Conservation (phyloP, 2,113 vertebrate species). For the Nettapus auritus region DNA sequence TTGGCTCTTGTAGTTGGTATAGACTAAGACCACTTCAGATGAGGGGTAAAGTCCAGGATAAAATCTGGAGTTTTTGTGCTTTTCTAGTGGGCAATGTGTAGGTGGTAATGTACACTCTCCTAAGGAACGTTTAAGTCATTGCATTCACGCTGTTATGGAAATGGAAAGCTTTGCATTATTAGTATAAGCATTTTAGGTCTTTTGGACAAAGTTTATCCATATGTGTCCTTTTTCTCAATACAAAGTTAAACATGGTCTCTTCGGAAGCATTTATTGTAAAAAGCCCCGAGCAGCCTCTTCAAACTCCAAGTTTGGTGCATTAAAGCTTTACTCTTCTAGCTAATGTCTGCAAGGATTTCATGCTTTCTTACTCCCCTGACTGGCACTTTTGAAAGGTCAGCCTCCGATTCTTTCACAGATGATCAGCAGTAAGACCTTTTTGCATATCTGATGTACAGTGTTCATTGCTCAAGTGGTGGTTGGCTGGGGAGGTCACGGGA, state of each 20-base stretch:
- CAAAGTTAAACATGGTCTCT: background rate
- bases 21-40: background rate
- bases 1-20: background rate
- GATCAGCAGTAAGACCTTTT: background rate
- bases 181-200: background rate
- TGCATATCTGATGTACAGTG: background rate
- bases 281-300: background rate
- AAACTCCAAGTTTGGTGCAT: background rate
- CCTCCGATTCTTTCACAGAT: background rate
- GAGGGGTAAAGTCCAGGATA: background rate
- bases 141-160: background rate
- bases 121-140: background rate
- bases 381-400: background rate
- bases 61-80: background rate
- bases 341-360: background rate
- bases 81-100: background rate
- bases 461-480: background rate
- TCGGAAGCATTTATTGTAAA: background rate
- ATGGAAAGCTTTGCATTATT: background rate
- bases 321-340: background rate
- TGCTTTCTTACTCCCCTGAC: background rate
- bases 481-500: background rate
- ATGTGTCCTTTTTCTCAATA: background rate
- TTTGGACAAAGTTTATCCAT: background rate
- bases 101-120: accelerated